Evolutionary conservation across 2,113 vertebrate genomes (phyloP).

Genomic region (Capreolus pygargus): DNA sequence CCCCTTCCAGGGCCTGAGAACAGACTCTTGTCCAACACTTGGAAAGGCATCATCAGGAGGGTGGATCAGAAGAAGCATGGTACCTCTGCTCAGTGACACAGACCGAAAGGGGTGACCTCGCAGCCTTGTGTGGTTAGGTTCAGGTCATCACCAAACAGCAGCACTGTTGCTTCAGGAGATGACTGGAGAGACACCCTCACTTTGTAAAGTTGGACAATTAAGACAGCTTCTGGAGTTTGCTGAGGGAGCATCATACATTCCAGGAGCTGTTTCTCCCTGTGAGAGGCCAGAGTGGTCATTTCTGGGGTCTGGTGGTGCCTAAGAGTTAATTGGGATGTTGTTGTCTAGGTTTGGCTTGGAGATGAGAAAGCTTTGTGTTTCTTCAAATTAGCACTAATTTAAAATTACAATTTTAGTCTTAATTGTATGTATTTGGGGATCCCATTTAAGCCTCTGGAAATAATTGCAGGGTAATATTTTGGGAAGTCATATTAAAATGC

Average conservation of each 20-base stretch:
- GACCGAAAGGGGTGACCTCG: not conserved
- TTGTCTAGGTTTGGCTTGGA: not conserved
- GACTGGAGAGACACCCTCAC: not conserved
- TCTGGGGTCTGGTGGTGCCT: not conserved
- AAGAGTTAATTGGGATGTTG: not conserved
- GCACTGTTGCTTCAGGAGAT: not conserved
- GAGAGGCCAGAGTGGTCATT: not conserved
- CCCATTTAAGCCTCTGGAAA: slow-evolving; percentile 45
- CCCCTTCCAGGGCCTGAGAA: not conserved
- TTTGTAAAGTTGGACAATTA: not conserved
- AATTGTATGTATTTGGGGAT: slow-evolving; percentile 44
- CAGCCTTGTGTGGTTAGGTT: fast-evolving
- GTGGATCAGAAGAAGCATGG: too few species aligned
- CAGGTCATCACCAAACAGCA: fast-evolving
- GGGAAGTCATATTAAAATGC: slow-evolving; percentile 13
- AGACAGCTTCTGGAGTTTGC: not conserved
- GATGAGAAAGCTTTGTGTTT: not conserved
- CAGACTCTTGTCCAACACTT: not conserved
- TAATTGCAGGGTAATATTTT: slow-evolving; percentile 35
- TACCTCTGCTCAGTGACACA: too few species aligned
- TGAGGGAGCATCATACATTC: fast-evolving
- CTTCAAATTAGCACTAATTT: slow-evolving; percentile 46
- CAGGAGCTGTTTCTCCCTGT: not conserved
- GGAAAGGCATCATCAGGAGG: not conserved
- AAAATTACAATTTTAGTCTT: slow-evolving; percentile 45